These are phyloP conservation scores for Lepilemur septentrionalis DNA, from an alignment of 2,797 vertebrate species.

Conservation along the genomic window DNA sequence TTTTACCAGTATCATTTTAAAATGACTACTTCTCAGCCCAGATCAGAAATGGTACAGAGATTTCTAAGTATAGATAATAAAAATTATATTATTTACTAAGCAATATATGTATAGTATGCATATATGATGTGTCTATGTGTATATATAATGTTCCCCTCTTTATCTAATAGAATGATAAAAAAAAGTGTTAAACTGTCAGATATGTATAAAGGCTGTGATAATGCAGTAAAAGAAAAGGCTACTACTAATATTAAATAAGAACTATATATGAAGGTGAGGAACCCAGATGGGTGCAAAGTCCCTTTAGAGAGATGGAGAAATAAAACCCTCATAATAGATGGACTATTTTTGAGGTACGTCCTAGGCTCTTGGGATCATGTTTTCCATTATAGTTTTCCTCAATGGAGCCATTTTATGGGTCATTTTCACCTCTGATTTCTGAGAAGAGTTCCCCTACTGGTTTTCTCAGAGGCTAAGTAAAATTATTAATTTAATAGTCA, in stretches of 20 bases:
- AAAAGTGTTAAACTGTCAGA: neutral
- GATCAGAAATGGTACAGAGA: neutral
- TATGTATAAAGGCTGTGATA: neutral
- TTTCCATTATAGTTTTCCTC: neutral
- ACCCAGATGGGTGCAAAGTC: neutral
- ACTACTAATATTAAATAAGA: neutral
- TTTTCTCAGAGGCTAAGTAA: neutral
- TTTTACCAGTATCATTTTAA: neutral
- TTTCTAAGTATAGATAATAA: neutral
- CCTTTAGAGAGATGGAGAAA: neutral
- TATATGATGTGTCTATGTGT: neutral
- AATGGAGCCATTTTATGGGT: neutral
- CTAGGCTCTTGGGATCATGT: neutral
- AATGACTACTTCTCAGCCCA: neutral
- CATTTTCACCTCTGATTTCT: neutral
- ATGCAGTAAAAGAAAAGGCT: neutral
- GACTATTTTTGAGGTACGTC: neutral
- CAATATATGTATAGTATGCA: neutral
- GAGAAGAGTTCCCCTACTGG: neutral
- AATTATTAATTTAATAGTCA: slow-evolving; percentile 4
- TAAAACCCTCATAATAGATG: neutral
- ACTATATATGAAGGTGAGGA: neutral
- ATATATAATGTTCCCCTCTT: neutral
- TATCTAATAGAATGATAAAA: neutral
- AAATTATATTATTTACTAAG: neutral